These are phyloP conservation scores for Pristiophorus japonicus DNA, from an alignment of 2,113 vertebrate species.

Conservation along the genomic window DNA sequence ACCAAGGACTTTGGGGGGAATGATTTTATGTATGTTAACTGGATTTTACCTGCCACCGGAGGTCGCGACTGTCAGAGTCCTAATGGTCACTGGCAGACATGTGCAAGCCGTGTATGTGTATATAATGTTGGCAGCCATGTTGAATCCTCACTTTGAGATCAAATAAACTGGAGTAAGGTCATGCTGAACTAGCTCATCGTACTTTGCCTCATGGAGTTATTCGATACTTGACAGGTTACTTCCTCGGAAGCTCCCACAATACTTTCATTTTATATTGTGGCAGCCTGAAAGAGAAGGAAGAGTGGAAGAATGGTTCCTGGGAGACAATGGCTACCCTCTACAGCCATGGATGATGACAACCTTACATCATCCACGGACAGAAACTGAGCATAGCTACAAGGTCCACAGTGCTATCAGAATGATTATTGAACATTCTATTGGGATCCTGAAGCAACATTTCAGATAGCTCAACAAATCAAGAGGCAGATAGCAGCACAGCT, in stretches of 20 bases:
- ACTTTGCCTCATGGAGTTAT: no score
- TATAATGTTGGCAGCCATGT: no score
- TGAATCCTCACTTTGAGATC: no score
- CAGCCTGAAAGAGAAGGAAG: not conserved
- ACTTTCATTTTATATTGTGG: not conserved
- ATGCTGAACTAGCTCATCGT: no score
- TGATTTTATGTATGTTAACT: no score
- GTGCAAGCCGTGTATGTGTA: no score
- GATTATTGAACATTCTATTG: not conserved
- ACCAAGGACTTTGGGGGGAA: no score
- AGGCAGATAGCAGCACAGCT: not conserved
- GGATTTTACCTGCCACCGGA: no score
- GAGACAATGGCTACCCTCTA: not conserved
- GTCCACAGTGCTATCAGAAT: not conserved
- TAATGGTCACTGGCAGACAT: no score
- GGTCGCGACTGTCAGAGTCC: no score
- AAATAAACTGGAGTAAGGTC: no score
- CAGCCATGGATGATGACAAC: not conserved
- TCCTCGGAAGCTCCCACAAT: not conserved
- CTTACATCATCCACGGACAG: not conserved
- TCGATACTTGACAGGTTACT: no score
- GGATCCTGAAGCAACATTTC: not conserved
- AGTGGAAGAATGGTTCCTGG: not conserved
- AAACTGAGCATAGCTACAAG: not conserved
- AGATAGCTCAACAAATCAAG: not conserved